Percentiles rank a stretch among this genome's conserved stretches.
These are phyloP conservation scores for Mythimna vitellina DNA, from an alignment of 2,888 invertebrate genomes.

Conservation along the genomic window DNA sequence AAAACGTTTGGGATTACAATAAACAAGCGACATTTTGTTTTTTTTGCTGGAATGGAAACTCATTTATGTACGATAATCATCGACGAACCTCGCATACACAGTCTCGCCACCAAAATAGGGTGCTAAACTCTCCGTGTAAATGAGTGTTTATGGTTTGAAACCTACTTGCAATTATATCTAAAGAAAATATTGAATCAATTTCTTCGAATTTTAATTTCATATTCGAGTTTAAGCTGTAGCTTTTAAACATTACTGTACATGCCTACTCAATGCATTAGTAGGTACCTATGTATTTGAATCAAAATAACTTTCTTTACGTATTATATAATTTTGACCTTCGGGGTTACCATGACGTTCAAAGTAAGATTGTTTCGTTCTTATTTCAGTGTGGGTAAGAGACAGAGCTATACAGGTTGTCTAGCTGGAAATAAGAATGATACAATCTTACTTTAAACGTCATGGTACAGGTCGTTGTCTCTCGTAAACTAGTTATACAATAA, in stretches of 20 bases:
- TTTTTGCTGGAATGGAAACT: background rate
- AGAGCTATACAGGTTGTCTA: too few relatives aligned
- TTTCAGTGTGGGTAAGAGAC: too few relatives aligned
- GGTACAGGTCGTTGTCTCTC: too few relatives aligned
- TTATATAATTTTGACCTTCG: slow-evolving; percentile 65
- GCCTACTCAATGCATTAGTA: slow-evolving; percentile 45
- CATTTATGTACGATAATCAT: background rate
- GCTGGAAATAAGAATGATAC: too few relatives aligned
- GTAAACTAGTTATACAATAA: slow-evolving; percentile 57
- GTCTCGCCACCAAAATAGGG: background rate
- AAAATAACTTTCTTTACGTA: slow-evolving; percentile 23
- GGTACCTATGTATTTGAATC: slow-evolving; percentile 42
- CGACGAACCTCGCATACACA: background rate
- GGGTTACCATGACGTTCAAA: too few relatives aligned
- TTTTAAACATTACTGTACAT: slow-evolving; percentile 47
- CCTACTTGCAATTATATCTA: slow-evolving; percentile 8
- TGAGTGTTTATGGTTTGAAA: slow-evolving; percentile 4
- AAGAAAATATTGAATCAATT: slow-evolving; percentile 13
- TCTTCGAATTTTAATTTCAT: slow-evolving; percentile 21
- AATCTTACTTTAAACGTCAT: too few relatives aligned
- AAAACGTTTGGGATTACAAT: too few relatives aligned
- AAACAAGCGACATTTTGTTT: background rate
- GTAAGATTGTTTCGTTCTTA: too few relatives aligned
- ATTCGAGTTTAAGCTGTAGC: slow-evolving; percentile 51
- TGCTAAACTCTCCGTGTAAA: slow-evolving; percentile 18